phyloP scores from a whole-genome alignment of 2,888 invertebrate genomes.

The Cyclophora punctaria region DNA sequence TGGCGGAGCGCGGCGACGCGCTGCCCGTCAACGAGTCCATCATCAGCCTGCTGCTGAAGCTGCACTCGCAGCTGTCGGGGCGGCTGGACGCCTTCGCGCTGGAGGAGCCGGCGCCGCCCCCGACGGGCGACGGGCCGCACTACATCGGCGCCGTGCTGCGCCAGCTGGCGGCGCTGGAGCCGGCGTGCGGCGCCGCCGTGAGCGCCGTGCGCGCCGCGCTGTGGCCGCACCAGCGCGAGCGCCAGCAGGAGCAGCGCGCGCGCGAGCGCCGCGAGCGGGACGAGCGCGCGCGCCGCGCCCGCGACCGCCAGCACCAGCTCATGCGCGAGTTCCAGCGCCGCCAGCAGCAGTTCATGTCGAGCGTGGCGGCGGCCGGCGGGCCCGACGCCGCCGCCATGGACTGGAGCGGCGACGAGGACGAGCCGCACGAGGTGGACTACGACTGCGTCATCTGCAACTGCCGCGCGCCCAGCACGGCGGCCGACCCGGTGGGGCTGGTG shows the following conservation, averaged over 20 bases:
- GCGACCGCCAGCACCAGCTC: conserved; percentile 91
- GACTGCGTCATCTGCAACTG: conserved; percentile 98
- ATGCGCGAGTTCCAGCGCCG: conserved; percentile 95
- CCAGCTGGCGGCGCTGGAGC: conserved; percentile 82
- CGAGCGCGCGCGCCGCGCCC: conserved; percentile 87
- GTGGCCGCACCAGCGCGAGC: conserved; percentile 88
- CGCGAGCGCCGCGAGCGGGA: conserved; percentile 83
- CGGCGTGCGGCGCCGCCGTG: conserved; percentile 80
- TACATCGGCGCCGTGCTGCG: conserved; percentile 88
- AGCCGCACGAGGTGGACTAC: conserved; percentile 81
- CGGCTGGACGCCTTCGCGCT: conserved; percentile 85
- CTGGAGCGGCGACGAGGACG: conserved; percentile 73
- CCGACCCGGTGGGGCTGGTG: conserved; percentile 86
- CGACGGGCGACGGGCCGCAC: conserved; percentile 84
- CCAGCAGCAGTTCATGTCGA: conserved; percentile 89
- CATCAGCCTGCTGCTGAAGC: conserved; percentile 88
- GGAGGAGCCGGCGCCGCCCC: conserved; percentile 61
- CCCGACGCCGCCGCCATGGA: conserved; percentile 76
- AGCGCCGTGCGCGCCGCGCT: conserved; percentile 81
- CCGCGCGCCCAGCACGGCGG: conserved; percentile 87
- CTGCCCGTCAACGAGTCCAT: conserved; percentile 89
- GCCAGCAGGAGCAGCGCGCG: conserved; percentile 79
- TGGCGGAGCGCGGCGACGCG: conserved; percentile 49
- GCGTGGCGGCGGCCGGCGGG: conserved; percentile 63
- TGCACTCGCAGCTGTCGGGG: conserved; percentile 92